Conservation (phyloP, 2,888 invertebrate species). For the Ctena decussata region DNA sequence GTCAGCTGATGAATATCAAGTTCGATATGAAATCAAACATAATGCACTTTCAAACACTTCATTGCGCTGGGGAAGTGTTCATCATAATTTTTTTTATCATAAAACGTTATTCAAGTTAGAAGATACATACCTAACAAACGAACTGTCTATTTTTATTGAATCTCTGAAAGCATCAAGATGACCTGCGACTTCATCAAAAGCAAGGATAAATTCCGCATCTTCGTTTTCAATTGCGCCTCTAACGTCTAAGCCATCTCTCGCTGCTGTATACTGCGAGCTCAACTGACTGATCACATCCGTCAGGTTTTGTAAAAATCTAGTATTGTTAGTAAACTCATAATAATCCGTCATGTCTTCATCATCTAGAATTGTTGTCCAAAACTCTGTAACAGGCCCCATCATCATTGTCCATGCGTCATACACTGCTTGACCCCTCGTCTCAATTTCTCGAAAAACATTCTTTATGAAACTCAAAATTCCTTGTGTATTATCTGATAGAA, state of each 20-base stretch:
- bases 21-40: too few species aligned
- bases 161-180: constrained; percentile 61
- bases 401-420: constrained; percentile 72
- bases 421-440: constrained; percentile 74
- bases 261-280: neutral
- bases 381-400: constrained; percentile 37
- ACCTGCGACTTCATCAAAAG: constrained; percentile 58
- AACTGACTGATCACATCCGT: constrained; percentile 33
- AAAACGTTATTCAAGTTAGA: too few species aligned
- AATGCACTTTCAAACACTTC: too few species aligned
- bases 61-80: too few species aligned
- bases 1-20: too few species aligned
- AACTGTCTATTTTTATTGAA: constrained; percentile 67
- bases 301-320: constrained; percentile 57
- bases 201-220: constrained; percentile 69
- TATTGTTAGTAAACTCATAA: constrained; percentile 68
- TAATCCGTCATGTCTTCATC: constrained; percentile 74
- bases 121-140: constrained; percentile 72
- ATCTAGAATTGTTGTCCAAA: constrained; percentile 73
- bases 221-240: constrained; percentile 61
- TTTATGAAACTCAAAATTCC: constrained; percentile 60
- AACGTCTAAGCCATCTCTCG: constrained; percentile 56
- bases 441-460: constrained; percentile 73
- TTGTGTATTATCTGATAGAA: constrained; percentile 63
- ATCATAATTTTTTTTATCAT: too few species aligned